A percentile compares a stretch with the other conserved stretches of the same genome.
Evolutionary conservation across 2,888 invertebrate genomes (phyloP).

Genomic region (Stomorhina lunata): DNA sequence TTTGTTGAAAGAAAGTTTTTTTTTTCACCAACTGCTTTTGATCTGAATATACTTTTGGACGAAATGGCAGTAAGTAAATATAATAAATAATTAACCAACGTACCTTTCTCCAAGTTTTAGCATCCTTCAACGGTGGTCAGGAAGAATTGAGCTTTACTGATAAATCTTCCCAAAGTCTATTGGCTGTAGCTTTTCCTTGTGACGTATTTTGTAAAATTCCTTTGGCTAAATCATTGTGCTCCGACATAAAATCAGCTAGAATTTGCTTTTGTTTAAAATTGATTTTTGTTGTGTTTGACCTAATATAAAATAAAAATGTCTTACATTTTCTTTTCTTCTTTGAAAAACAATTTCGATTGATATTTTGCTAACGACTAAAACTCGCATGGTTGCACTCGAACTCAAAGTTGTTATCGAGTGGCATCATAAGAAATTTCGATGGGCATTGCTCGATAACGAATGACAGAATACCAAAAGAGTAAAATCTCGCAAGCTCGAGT

Average conservation of each 20-base stretch:
- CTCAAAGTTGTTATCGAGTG: neutral
- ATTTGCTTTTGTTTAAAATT: neutral
- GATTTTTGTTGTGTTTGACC: neutral
- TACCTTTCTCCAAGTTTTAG: neutral
- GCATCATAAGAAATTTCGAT: neutral
- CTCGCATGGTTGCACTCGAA: neutral
- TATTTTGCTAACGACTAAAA: neutral
- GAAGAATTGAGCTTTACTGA: neutral
- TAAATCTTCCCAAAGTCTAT: neutral
- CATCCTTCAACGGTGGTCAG: neutral
- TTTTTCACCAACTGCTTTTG: neutral
- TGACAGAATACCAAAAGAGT: neutral
- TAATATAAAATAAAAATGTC: neutral
- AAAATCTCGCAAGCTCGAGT: neutral
- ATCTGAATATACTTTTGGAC: neutral
- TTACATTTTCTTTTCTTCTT: neutral
- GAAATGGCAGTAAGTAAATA: neutral
- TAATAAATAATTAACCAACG: neutral
- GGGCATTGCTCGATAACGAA: neutral
- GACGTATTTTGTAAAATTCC: neutral
- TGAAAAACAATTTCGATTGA: conserved; percentile 1
- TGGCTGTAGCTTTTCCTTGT: neutral
- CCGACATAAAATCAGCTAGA: neutral
- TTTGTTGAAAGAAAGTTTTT: conserved; percentile 1
- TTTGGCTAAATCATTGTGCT: conserved; percentile 11